Evolutionary conservation across 2,888 invertebrate species (phyloP).

Genomic region (Drosophila bunnanda): DNA sequence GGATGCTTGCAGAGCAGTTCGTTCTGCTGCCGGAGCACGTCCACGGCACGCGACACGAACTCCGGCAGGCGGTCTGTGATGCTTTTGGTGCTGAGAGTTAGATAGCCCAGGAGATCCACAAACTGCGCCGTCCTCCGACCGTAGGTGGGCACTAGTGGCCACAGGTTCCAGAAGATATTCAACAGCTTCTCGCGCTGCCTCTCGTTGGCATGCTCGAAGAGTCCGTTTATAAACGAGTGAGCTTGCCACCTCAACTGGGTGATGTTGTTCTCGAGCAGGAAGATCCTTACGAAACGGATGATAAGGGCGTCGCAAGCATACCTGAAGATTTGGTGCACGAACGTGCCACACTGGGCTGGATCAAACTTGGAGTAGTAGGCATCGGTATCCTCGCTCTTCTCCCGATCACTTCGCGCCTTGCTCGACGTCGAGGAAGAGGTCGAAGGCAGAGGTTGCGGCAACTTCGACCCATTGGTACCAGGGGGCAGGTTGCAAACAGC

Average conservation of each 20-base stretch:
- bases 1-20: constrained; percentile 95
- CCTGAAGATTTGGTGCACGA: constrained; percentile 90
- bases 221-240: constrained; percentile 92
- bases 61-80: constrained; percentile 88
- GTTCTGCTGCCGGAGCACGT: constrained; percentile 94
- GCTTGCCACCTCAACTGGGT: constrained; percentile 98
- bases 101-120: constrained; percentile 97
- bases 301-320: constrained; percentile 86
- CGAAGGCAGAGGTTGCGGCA: constrained; percentile 51
- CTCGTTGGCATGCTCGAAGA: constrained; percentile 93
- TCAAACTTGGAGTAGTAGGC: constrained; percentile 88
- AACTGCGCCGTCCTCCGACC: constrained; percentile 98
- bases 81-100: constrained; percentile 93
- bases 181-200: constrained; percentile 92
- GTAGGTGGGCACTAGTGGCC: constrained; percentile 95
- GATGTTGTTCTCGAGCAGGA: constrained; percentile 96
- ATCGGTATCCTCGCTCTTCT: constrained; percentile 89
- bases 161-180: constrained; percentile 94
- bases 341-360: constrained; percentile 88
- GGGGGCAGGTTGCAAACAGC: constrained; percentile 89
- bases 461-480: constrained; percentile 37
- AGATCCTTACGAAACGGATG: constrained; percentile 92
- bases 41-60: constrained; percentile 94
- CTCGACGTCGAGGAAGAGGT: constrained; percentile 17
- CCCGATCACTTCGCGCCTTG: constrained; percentile 87